phyloP scores from a whole-genome alignment of 2,797 vertebrate genomes.

The Tiaroga cobitis region DNA sequence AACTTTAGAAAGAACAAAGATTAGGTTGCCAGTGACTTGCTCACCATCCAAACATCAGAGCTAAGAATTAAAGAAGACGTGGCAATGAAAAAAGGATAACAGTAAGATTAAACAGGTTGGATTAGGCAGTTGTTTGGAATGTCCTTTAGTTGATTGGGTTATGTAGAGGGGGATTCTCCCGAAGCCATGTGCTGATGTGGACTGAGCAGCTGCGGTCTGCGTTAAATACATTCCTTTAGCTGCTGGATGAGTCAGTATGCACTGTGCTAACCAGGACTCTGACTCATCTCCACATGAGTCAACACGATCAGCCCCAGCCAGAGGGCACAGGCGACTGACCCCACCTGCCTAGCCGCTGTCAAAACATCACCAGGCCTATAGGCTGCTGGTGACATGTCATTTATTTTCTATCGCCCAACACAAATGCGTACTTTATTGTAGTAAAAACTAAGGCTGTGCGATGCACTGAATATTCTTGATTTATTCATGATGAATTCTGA shows the following conservation, averaged over 20 bases:
- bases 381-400: neutral
- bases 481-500: neutral
- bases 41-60: neutral
- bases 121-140: neutral
- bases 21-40: neutral
- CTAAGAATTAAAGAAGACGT: neutral
- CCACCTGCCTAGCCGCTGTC: slow-evolving; percentile 5
- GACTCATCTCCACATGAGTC: slow-evolving; percentile 39
- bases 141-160: neutral
- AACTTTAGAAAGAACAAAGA: neutral
- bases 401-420: neutral
- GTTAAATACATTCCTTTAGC: slow-evolving; percentile 34
- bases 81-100: neutral
- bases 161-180: slow-evolving; percentile 16
- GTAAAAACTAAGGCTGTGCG: neutral
- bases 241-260: slow-evolving; percentile 31
- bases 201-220: neutral
- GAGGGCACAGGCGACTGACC: slow-evolving; percentile 18
- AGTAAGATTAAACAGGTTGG: neutral
- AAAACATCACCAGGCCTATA: slow-evolving; percentile 12
- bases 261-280: slow-evolving; percentile 21
- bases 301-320: slow-evolving; percentile 24
- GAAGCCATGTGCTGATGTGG: neutral
- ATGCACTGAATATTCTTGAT: neutral
- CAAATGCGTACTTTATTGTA: neutral